These are phyloP conservation scores for Ictalurus furcatus DNA, from an alignment of 2,113 vertebrate species.

Conservation along the genomic window DNA sequence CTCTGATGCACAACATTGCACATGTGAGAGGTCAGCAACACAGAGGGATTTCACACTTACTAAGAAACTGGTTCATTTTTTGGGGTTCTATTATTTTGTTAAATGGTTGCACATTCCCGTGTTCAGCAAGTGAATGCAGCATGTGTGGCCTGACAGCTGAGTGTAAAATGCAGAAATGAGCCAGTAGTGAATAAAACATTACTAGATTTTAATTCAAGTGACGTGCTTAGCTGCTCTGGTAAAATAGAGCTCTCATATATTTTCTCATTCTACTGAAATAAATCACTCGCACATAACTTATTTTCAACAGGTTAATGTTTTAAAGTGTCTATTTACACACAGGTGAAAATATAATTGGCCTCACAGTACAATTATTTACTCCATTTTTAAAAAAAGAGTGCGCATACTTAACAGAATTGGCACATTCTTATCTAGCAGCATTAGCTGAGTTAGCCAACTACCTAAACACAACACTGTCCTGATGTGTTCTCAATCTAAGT, in stretches of 20 bases:
- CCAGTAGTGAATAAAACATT: neutral
- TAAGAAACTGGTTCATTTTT: neutral
- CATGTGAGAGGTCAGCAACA: neutral
- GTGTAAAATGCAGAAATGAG: constrained; percentile 1
- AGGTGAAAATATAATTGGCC: neutral
- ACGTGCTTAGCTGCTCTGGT: neutral
- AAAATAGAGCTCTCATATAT: neutral
- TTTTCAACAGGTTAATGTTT: neutral
- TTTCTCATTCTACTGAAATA: neutral
- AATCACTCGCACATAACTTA: too few species aligned
- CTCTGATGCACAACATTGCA: neutral
- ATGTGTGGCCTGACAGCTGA: neutral
- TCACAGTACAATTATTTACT: neutral
- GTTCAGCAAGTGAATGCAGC: neutral
- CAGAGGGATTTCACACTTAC: neutral
- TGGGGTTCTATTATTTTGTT: neutral
- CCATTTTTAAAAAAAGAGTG: neutral
- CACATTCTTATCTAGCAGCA: neutral
- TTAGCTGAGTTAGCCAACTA: neutral
- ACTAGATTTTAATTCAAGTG: neutral
- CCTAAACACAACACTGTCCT: neutral
- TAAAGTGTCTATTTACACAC: neutral
- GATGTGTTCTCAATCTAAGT: neutral
- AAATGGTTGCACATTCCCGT: neutral
- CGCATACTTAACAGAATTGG: neutral